These are phyloP conservation scores for Asteroscopus sphinx DNA, from an alignment of 2,888 invertebrate species.

Conservation along the genomic window DNA sequence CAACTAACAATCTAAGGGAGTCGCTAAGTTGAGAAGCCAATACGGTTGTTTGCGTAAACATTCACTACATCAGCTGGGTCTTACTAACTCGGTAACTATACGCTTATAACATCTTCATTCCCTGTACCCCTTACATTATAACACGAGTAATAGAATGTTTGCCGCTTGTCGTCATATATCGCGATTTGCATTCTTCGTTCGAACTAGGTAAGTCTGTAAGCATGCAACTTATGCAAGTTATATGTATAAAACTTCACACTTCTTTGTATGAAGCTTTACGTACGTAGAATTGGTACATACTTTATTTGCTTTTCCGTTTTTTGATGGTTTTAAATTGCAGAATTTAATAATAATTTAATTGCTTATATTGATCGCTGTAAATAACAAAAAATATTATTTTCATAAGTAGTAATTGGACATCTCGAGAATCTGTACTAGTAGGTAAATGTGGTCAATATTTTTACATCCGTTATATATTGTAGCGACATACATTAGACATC, in stretches of 20 bases:
- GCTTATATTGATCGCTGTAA: too few species aligned
- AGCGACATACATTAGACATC: too few species aligned
- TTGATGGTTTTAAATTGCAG: too few species aligned
- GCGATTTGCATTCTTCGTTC: conserved; percentile 9
- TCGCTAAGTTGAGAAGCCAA: conserved; percentile 76
- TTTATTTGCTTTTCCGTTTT: too few species aligned
- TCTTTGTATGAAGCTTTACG: neutral
- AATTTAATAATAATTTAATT: too few species aligned
- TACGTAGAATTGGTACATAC: too few species aligned
- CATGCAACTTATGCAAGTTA: too few species aligned
- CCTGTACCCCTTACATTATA: conserved; percentile 17
- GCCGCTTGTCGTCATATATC: conserved; percentile 2
- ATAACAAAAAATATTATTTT: too few species aligned
- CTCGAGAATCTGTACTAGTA: too few species aligned
- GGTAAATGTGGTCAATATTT: too few species aligned
- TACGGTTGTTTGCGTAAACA: conserved; percentile 81
- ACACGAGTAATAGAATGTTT: conserved; percentile 21
- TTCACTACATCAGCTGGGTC: conserved; percentile 69
- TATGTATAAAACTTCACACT: conserved; percentile 3
- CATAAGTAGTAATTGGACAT: too few species aligned
- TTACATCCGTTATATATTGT: too few species aligned
- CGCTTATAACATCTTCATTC: conserved; percentile 19
- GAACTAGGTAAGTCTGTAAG: neutral
- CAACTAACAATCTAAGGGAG: conserved; percentile 69
- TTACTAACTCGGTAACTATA: conserved; percentile 31